A percentile compares a stretch with the other conserved stretches of the same genome.
Evolutionary conservation across 2,113 vertebrate species (phyloP).

Genomic region (Odontesthes bonariensis): DNA sequence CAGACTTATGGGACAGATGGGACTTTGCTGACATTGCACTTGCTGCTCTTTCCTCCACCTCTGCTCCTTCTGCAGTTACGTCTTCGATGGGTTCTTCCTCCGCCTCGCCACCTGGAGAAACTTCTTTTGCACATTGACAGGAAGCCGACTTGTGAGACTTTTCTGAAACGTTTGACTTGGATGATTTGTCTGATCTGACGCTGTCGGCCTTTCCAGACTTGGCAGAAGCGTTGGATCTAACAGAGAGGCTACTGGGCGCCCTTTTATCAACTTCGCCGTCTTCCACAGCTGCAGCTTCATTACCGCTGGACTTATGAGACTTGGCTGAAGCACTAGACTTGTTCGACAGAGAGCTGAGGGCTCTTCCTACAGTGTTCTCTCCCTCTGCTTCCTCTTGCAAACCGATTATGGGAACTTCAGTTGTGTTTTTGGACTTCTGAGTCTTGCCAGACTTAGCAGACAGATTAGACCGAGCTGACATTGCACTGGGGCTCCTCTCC

Average conservation of each 20-base stretch:
- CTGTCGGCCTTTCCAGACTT: conserved; percentile 35
- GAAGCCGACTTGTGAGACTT: conserved; percentile 37
- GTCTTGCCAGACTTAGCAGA: conserved; percentile 38
- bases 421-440: conserved; percentile 40
- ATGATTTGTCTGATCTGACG: conserved; percentile 41
- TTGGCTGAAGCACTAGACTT: conserved; percentile 57
- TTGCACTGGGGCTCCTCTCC: background rate
- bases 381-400: conserved; percentile 36
- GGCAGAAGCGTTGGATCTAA: conserved; percentile 28
- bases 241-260: conserved; percentile 43
- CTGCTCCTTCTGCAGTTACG: conserved; percentile 11
- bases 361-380: conserved; percentile 30
- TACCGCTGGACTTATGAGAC: conserved; percentile 32
- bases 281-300: conserved; percentile 12
- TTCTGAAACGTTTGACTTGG: conserved; percentile 46
- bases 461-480: conserved; percentile 41
- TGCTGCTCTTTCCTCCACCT: conserved; percentile 30
- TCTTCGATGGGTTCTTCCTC: background rate
- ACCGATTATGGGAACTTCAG: conserved; percentile 1
- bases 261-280: conserved; percentile 27
- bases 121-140: conserved; percentile 17
- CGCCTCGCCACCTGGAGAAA: conserved; percentile 6
- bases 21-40: conserved; percentile 63
- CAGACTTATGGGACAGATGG: conserved; percentile 45
- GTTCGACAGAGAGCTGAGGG: conserved; percentile 53